A percentile compares a stretch with the other conserved stretches of the same genome.
Conservation (phyloP, 2,113 vertebrate species). For the Rana temporaria region DNA sequence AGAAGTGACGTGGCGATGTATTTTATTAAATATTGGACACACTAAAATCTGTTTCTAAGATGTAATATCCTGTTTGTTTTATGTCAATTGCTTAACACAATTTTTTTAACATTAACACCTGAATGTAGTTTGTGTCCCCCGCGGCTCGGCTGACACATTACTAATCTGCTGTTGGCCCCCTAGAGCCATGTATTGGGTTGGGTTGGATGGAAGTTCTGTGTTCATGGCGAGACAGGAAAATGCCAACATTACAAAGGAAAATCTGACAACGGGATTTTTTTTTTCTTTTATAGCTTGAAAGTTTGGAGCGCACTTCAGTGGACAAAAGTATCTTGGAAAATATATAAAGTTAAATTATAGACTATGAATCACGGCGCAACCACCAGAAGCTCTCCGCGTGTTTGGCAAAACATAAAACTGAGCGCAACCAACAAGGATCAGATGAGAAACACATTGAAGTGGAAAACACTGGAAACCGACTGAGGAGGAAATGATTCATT, state of each 20-base stretch:
- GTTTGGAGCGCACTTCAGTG: background rate
- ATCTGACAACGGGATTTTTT: background rate
- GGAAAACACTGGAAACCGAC: background rate
- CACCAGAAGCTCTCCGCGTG: background rate
- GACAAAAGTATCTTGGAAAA: background rate
- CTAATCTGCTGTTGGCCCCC: background rate
- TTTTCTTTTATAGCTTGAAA: background rate
- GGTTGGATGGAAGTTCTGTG: background rate
- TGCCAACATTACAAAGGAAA: background rate
- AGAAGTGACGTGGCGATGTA: no score
- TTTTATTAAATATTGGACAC: background rate
- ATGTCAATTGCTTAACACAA: background rate
- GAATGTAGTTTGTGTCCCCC: background rate
- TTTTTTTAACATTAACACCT: background rate
- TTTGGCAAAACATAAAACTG: conserved; percentile 4
- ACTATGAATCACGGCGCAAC: conserved; percentile 16
- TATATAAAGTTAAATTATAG: conserved; percentile 25
- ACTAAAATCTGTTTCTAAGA: background rate
- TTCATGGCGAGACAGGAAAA: background rate
- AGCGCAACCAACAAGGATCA: background rate
- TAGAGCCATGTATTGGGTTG: background rate
- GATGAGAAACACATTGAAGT: background rate
- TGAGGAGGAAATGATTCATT: background rate
- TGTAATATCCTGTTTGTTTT: background rate
- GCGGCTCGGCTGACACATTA: background rate